Conservation (phyloP, 2,888 invertebrate species). For the Ophioninae sp. region DNA sequence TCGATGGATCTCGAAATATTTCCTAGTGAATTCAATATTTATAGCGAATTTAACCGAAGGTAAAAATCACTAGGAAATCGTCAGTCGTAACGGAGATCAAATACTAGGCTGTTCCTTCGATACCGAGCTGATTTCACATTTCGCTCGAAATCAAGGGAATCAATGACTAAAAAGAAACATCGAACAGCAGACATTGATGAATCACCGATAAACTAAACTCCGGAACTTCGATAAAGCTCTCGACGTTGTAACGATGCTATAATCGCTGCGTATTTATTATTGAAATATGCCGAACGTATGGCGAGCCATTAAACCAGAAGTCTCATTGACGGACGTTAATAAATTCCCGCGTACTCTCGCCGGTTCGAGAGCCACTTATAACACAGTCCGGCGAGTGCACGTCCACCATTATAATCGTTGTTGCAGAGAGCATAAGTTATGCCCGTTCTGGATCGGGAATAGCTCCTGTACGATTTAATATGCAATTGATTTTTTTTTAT, state of each 20-base stretch:
- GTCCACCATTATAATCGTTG: constrained; percentile 8
- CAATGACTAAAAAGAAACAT: background rate
- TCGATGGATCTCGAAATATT: background rate
- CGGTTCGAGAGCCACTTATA: constrained; percentile 18
- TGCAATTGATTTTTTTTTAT: constrained; percentile 55
- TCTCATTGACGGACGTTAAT: constrained; percentile 39
- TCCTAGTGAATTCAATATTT: background rate
- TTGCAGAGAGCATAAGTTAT: constrained; percentile 27
- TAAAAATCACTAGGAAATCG: background rate
- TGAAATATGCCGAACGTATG: background rate
- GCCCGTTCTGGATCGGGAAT: constrained; percentile 35
- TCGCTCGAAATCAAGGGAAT: background rate
- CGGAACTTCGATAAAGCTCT: too few relatives aligned
- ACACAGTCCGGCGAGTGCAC: background rate
- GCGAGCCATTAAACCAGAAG: constrained; percentile 17
- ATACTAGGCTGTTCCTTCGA: too few relatives aligned
- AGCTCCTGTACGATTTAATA: constrained; percentile 48
- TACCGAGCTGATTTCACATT: too few relatives aligned
- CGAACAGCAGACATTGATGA: background rate
- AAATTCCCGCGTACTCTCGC: constrained; percentile 25
- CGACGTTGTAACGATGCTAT: background rate
- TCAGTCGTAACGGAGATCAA: too few relatives aligned
- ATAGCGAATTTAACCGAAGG: background rate
- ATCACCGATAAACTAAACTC: background rate
- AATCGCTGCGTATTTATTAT: background rate